Evolutionary conservation across 2,113 vertebrate genomes (phyloP), one percentile per base, ranked within the genome.

Genomic region (Mastomys natalensis): DNA sequence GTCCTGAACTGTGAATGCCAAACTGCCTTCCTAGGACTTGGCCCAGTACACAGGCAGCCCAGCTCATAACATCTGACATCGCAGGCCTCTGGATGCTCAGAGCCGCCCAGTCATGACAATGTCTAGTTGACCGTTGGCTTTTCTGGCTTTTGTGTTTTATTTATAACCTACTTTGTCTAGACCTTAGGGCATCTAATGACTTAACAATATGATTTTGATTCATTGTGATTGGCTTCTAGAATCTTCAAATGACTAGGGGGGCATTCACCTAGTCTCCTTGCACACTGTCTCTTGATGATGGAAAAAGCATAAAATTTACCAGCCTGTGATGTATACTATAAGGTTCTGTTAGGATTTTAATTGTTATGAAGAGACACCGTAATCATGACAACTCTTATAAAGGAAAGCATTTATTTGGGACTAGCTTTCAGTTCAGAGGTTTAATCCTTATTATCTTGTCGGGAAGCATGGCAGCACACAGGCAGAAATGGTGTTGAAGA

Each of bases 41-140:
- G 15, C n/a, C 53, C 5, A 10, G 19, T 1, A 0, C 24, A 7
- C 24, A 40, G 64, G 8, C 19, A 53, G n/a, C 21, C 48, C 34
- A 0, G 51, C 24, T 40, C 55, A 1, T 24, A 12, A 1, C 1
- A 6, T 29, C 45, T 26, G 37, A 45, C 2, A 8, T 45, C 76
- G 73, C 29, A 12, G 15, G 5, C 43, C 93, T 60, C 16, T 4
- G 9, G 72, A n/a, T 22, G 76, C 43, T 40, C 62, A 45, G 53
- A 48, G 11, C 68, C 89, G n/a, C n/a, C 16, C 21, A 37, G 40
- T 11, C 22, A 19, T 1, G 26, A 64, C 62, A 24, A 15, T 24
- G 9, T 15, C 7, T 34, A 16, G 8, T 86, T 51, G 3, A 19
- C 80, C n/a, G 21, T 22, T 37, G 29, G 51, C n/a, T 48, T 34